Evolutionary conservation across 1,140 invertebrate genomes (phyloP), one percentile per base, ranked within the genome.

Genomic region (Orussus abietinus): DNA sequence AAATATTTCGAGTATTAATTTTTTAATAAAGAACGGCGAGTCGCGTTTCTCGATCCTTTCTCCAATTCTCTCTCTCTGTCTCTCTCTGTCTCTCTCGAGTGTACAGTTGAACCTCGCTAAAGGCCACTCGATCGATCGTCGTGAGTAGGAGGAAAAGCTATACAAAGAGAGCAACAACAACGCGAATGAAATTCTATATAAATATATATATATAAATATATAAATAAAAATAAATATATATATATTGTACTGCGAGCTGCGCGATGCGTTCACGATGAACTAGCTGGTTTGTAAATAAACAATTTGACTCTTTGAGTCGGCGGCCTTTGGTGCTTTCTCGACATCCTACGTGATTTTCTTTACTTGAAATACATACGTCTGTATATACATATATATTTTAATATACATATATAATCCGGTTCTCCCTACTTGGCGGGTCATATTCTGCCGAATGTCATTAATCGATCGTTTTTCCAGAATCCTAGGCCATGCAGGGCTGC

Each of bases 401-500:
- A n/a, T n/a, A n/a, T n/a, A n/a, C n/a, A n/a, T n/a, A n/a, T n/a
- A n/a, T n/a, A n/a, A n/a, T n/a, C n/a, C n/a, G n/a, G n/a, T n/a
- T n/a, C n/a, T n/a, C n/a, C n/a, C n/a, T n/a, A n/a, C n/a, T n/a
- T n/a, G n/a, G n/a, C n/a, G n/a, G n/a, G n/a, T n/a, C n/a, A n/a
- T n/a, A n/a, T n/a, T n/a, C n/a, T n/a, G n/a, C 22, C 22, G n/a
- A n/a, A 25, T 25, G 6, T 25, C 22, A 25, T 20, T n/a, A 38
- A 7, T 29, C 3, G 12, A n/a, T 37, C 19, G 17, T 21, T 22
- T n/a, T n/a, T n/a, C n/a, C n/a, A 18, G 22, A 50, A 40, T 42
- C 70, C 52, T 71, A 28, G 58, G 39, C n/a, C 6, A 59, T 66
- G 61, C 87, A 90, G 15, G 80, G 77, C 50, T 83, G 55, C 66